Conservation (phyloP, 2,888 invertebrate genomes). For the Rapana venosa region DNA sequence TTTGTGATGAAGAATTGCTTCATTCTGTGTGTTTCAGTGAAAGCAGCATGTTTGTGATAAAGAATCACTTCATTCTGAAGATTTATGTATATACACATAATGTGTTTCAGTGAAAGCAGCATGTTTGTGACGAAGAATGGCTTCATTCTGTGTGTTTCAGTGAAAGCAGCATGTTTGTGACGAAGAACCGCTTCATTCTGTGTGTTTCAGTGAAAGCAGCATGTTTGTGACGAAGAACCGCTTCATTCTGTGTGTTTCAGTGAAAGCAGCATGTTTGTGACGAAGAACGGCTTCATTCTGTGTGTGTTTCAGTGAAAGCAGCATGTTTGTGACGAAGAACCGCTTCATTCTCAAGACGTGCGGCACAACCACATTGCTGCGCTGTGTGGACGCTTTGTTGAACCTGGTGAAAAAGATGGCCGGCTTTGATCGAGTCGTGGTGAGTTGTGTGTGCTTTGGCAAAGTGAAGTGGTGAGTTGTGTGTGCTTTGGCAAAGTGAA, state of each 20-base stretch:
- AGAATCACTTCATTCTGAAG: too few relatives aligned
- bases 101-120: slow-evolving; percentile 84
- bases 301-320: slow-evolving; percentile 89
- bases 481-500: too few relatives aligned
- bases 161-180: slow-evolving; percentile 99
- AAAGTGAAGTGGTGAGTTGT: not conserved
- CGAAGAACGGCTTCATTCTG: slow-evolving; percentile 94
- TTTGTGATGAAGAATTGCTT: slow-evolving; percentile 96
- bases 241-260: slow-evolving; percentile 87
- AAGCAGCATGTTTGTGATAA: too few relatives aligned
- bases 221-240: slow-evolving; percentile 97
- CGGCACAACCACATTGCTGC: slow-evolving; percentile 97
- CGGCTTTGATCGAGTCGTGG: slow-evolving; percentile 88
- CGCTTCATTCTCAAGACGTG: slow-evolving; percentile 99
- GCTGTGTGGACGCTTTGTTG: slow-evolving; percentile 92
- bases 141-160: slow-evolving; percentile 80
- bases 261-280: slow-evolving; percentile 99
- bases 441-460: slow-evolving; percentile 53
- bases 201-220: slow-evolving; percentile 91
- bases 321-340: slow-evolving; percentile 96
- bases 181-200: slow-evolving; percentile 92
- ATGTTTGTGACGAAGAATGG: too few relatives aligned
- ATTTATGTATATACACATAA: too few relatives aligned
- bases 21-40: slow-evolving; percentile 88
- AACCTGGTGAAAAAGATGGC: slow-evolving; percentile 90